A percentile compares a stretch with the other conserved stretches of the same genome.
These are phyloP conservation scores for Telenomus remus DNA, from an alignment of 1,140 invertebrate genomes.

Conservation along the genomic window DNA sequence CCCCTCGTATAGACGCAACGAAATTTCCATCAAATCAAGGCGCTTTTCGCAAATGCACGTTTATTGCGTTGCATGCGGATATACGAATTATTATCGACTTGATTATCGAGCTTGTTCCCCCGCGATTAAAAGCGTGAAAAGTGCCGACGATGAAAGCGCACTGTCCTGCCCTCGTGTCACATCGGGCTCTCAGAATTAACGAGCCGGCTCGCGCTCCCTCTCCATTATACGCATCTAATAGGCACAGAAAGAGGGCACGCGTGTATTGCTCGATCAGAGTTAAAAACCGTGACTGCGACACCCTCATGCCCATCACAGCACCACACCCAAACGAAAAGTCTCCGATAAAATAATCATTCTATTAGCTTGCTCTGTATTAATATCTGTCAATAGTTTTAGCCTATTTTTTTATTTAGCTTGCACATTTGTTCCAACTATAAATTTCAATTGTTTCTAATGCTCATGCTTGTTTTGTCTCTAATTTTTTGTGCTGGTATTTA, in stretches of 20 bases:
- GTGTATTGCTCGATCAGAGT: conserved; percentile 59
- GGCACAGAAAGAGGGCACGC: conserved; percentile 45
- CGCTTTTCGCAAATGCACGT: conserved; percentile 47
- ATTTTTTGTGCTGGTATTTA: no score
- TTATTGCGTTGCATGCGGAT: conserved; percentile 35
- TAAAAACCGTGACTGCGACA: conserved; percentile 69
- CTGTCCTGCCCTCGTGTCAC: conserved; percentile 33
- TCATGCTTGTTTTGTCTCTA: no score
- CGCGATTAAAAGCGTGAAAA: conserved; percentile 57
- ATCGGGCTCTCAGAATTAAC: conserved; percentile 46
- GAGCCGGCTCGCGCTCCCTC: conserved; percentile 34
- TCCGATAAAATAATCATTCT: conserved; percentile 34
- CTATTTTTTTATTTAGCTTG: no score
- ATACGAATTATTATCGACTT: conserved; percentile 17
- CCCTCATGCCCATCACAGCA: conserved; percentile 33
- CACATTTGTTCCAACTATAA: no score
- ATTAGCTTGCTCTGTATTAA: conserved; percentile 17
- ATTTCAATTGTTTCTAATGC: no score
- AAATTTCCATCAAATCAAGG: conserved; percentile 39
- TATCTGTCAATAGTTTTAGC: conserved; percentile 25
- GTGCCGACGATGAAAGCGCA: conserved; percentile 43
- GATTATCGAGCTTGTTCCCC: conserved; percentile 50
- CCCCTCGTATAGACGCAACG: conserved; percentile 10
- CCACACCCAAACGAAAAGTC: conserved; percentile 8
- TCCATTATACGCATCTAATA: conserved; percentile 69